These are phyloP conservation scores for Syrphus vitripennis DNA, from an alignment of 2,888 invertebrate species.

Conservation along the genomic window DNA sequence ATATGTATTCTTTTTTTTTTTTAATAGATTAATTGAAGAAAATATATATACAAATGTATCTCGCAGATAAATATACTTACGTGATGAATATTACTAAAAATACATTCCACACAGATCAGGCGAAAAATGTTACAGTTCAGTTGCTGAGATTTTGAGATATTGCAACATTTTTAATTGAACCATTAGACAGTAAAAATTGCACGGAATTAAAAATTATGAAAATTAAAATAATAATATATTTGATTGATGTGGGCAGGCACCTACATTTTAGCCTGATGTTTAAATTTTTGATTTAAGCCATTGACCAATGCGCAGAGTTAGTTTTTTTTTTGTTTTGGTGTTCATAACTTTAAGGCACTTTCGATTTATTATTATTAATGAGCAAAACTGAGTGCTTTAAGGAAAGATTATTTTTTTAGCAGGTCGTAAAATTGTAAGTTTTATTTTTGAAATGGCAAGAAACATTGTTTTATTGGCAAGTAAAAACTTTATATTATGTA, in stretches of 20 bases:
- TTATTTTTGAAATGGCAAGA: not conserved
- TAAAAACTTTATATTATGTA: too few relatives aligned
- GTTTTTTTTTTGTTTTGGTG: not conserved
- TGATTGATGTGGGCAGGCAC: conserved; percentile 14
- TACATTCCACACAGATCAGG: conserved; percentile 8
- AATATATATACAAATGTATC: too few relatives aligned
- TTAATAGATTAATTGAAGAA: conserved; percentile 65
- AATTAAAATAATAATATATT: not conserved
- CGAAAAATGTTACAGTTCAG: conserved; percentile 38
- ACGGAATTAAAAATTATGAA: conserved; percentile 1
- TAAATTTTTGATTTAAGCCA: not conserved
- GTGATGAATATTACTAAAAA: conserved; percentile 45
- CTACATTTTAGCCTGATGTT: not conserved
- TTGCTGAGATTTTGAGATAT: conserved; percentile 21
- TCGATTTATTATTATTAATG: not conserved
- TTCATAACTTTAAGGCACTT: not conserved
- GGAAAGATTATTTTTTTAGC: not conserved
- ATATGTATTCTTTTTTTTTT: conserved; percentile 60
- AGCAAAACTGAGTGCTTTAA: not conserved
- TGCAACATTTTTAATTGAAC: conserved; percentile 48
- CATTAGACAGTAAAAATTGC: conserved; percentile 22
- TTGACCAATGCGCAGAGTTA: not conserved
- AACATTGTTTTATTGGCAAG: too few relatives aligned
- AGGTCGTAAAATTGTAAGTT: not conserved
- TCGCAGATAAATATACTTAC: not conserved